Conservation (phyloP, 2,797 vertebrate species). For the Carcharodon carcharias region DNA sequence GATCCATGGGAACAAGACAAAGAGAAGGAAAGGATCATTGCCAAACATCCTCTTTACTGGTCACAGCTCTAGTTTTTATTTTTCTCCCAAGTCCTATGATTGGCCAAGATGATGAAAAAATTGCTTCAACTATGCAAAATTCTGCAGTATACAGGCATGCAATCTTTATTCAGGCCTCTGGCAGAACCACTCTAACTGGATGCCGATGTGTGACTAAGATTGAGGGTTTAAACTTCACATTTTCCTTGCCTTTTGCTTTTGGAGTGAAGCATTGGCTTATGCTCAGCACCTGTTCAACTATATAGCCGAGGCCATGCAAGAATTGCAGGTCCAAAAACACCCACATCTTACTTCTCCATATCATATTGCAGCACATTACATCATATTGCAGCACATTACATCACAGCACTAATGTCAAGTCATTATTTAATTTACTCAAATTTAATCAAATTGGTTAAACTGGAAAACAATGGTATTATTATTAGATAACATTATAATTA, state of each 20-base stretch:
- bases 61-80: not conserved
- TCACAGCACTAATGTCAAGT: not conserved
- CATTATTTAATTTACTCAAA: constrained; percentile 1
- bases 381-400: not conserved
- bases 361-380: not conserved
- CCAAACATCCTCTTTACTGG: not conserved
- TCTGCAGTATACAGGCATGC: not conserved
- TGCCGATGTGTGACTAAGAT: not conserved
- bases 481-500: not conserved
- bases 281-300: not conserved
- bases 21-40: not conserved
- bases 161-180: not conserved
- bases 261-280: not conserved
- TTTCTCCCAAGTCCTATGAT: not conserved
- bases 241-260: not conserved
- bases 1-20: not conserved
- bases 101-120: not conserved
- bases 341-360: not conserved
- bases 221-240: not conserved
- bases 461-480: not conserved
- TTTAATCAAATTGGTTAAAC: not conserved
- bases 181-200: not conserved
- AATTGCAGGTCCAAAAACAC: not conserved
- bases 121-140: not conserved
- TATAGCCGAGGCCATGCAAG: not conserved